Evolutionary conservation across 2,797 vertebrate genomes (phyloP).

Genomic region (Bradypus variegatus): DNA sequence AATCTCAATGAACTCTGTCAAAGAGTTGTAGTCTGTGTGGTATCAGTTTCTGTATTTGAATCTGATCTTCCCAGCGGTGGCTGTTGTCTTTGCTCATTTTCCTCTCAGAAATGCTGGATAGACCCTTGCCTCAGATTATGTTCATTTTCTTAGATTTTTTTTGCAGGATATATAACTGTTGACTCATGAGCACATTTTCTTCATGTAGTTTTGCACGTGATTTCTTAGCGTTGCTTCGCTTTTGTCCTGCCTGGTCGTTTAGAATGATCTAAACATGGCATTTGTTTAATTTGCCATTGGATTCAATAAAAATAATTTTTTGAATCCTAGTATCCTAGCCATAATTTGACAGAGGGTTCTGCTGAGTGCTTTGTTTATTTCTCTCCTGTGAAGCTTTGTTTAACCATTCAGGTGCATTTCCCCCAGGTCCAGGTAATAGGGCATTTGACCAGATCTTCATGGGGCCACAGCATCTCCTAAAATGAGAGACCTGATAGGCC

Average conservation of each 20-base stretch:
- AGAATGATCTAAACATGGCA: not conserved
- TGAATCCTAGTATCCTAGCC: not conserved
- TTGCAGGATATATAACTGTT: not conserved
- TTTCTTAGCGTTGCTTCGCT: not conserved
- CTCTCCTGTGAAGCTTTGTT: not conserved
- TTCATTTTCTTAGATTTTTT: slow-evolving; percentile 7
- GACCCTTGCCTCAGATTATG: not conserved
- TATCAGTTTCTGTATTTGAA: not conserved
- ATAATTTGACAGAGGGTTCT: not conserved
- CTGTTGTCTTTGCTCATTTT: slow-evolving; percentile 2
- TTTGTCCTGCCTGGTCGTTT: not conserved
- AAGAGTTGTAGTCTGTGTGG: not conserved
- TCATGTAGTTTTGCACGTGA: not conserved
- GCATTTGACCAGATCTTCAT: not conserved
- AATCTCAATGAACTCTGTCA: not conserved
- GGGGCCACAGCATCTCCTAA: not conserved
- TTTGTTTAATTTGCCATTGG: not conserved
- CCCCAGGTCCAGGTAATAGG: not conserved
- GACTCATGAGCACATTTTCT: not conserved
- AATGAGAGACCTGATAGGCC: not conserved
- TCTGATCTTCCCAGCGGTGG: not conserved
- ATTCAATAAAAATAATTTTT: not conserved
- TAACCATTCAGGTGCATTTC: not conserved
- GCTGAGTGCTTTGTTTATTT: not conserved
- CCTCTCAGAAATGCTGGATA: not conserved